Percentiles rank a stretch among this genome's conserved stretches.
These are phyloP conservation scores for Papilio polytes DNA, from an alignment of 1,140 invertebrate species.

Conservation along the genomic window DNA sequence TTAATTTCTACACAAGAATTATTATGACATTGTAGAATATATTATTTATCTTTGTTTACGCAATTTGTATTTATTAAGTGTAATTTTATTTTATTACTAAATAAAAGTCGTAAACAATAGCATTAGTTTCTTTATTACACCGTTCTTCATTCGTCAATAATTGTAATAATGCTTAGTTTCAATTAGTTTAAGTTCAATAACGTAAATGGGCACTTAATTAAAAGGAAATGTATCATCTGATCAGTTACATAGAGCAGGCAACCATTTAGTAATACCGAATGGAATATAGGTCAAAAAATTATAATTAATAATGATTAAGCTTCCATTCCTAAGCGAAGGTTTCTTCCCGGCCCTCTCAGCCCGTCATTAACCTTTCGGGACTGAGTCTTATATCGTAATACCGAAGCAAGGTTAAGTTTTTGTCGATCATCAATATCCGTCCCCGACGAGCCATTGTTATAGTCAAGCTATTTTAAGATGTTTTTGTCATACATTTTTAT, in stretches of 20 bases:
- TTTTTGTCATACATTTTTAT: slow-evolving; percentile 19
- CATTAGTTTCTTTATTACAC: background rate
- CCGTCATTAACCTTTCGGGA: slow-evolving; percentile 1
- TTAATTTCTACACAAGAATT: background rate
- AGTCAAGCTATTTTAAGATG: background rate
- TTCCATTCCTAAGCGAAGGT: background rate
- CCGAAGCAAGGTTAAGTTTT: background rate
- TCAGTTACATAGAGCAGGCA: no score
- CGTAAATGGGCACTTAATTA: no score
- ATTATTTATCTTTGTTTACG: background rate
- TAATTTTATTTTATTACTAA: background rate
- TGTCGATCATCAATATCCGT: slow-evolving; percentile 9
- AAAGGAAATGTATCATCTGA: no score
- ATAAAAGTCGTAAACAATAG: background rate
- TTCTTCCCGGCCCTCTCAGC: background rate
- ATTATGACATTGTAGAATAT: background rate
- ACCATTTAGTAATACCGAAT: background rate
- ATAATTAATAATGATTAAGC: background rate
- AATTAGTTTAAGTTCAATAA: no score
- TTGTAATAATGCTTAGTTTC: no score
- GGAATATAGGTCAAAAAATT: background rate
- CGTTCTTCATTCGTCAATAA: no score
- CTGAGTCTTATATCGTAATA: background rate
- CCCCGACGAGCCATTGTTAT: slow-evolving; percentile 2
- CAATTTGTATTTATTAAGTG: background rate